Conservation (phyloP, 1,140 invertebrate genomes). For the Drosophila suzukii region DNA sequence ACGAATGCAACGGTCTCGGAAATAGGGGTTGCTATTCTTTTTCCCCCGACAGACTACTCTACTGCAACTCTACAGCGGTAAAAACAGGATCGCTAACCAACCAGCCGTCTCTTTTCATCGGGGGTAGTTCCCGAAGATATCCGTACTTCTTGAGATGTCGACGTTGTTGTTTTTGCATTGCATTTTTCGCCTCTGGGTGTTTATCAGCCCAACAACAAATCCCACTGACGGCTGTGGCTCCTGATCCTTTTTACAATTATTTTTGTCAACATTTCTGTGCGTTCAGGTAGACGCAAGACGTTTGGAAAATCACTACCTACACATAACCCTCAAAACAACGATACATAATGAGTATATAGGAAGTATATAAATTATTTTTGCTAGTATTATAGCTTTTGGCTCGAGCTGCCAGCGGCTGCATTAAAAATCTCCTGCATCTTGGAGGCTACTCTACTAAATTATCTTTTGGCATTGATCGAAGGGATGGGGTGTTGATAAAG, state of each 20-base stretch:
- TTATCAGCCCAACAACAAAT: slow-evolving; percentile 64
- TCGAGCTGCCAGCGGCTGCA: slow-evolving; percentile 57
- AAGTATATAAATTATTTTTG: slow-evolving; percentile 24
- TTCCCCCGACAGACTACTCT: slow-evolving; percentile 14
- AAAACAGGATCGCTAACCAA: slow-evolving; percentile 51
- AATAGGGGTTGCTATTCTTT: slow-evolving; percentile 65
- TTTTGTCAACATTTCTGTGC: slow-evolving; percentile 69
- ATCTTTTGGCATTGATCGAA: slow-evolving; percentile 40
- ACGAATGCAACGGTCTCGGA: slow-evolving; percentile 40
- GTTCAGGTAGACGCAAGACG: slow-evolving; percentile 57
- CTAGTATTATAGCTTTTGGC: slow-evolving; percentile 38
- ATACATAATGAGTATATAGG: not conserved
- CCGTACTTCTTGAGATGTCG: slow-evolving; percentile 53
- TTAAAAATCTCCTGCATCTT: slow-evolving; percentile 14
- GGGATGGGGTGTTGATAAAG: slow-evolving; percentile 46
- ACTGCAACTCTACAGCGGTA: slow-evolving; percentile 24
- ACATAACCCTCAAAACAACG: not conserved
- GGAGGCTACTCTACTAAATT: slow-evolving; percentile 51
- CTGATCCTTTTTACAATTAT: slow-evolving; percentile 74
- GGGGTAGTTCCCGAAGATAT: slow-evolving; percentile 39
- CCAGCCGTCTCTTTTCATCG: slow-evolving; percentile 5
- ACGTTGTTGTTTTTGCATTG: slow-evolving; percentile 68
- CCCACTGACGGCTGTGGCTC: slow-evolving; percentile 41
- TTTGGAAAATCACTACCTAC: slow-evolving; percentile 64
- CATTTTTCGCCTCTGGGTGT: slow-evolving; percentile 63